These are phyloP conservation scores for Oreamnos americanus DNA, from an alignment of 2,113 vertebrate genomes.

Conservation along the genomic window DNA sequence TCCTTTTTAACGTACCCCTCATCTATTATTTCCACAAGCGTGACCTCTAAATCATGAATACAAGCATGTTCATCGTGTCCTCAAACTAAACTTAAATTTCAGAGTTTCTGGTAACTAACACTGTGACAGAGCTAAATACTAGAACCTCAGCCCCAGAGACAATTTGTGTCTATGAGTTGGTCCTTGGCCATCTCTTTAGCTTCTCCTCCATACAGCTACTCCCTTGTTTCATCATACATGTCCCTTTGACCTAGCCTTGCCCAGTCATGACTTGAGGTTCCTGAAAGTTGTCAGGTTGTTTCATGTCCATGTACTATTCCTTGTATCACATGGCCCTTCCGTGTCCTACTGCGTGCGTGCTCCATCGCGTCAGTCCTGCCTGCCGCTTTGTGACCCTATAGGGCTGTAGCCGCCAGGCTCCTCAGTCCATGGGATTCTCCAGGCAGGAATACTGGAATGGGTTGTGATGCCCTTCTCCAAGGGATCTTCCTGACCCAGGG, in stretches of 20 bases:
- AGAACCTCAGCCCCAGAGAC: background rate
- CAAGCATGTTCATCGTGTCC: background rate
- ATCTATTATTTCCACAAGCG: background rate
- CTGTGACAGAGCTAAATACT: background rate
- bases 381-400: accelerated
- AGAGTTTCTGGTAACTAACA: background rate
- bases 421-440: background rate
- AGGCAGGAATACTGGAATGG: background rate
- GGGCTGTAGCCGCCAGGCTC: background rate
- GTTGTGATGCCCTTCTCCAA: background rate
- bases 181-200: background rate
- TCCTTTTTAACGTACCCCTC: background rate
- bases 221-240: background rate
- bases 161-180: background rate
- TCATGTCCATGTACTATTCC: background rate
- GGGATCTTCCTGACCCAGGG: background rate
- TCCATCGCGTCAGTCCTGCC: accelerated
- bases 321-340: background rate
- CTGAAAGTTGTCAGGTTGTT: background rate
- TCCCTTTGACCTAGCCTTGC: background rate
- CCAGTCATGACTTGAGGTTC: background rate
- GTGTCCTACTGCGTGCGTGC: accelerated
- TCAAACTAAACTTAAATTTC: background rate
- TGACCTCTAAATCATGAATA: background rate
- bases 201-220: background rate